Conservation (phyloP, 2,113 vertebrate genomes). For the Hirundichthys speculiger region DNA sequence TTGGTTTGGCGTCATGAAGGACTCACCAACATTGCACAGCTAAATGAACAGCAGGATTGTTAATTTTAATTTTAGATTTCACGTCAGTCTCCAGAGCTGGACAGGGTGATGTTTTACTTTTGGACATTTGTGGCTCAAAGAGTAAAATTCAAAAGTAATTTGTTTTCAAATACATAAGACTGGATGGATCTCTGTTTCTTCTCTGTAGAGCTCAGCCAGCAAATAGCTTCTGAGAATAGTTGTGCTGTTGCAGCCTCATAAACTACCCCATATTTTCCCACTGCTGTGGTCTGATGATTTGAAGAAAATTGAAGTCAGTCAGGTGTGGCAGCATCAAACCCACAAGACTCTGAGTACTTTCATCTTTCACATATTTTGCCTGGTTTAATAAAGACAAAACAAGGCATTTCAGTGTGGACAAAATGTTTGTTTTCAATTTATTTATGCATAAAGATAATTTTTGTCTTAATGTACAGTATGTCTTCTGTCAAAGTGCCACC, state of each 20-base stretch:
- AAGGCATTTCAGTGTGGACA: neutral
- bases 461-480: no score
- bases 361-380: conserved; percentile 24
- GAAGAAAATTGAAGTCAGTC: conserved; percentile 56
- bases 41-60: no score
- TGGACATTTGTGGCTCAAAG: neutral
- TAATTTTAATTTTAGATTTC: no score
- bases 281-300: conserved; percentile 38
- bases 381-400: conserved; percentile 15
- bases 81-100: no score
- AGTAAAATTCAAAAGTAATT: neutral
- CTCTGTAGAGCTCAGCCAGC: neutral
- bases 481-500: no score
- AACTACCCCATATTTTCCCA: conserved; percentile 23
- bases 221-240: neutral
- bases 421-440: no score
- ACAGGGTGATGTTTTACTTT: no score
- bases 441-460: no score
- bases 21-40: no score
- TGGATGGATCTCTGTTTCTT: neutral
- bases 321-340: conserved; percentile 21
- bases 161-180: conserved; percentile 13
- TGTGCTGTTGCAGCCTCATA: conserved; percentile 14
- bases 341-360: conserved; percentile 23
- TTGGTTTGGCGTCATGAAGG: no score